Base-by-base conservation (phyloP, 2,113 vertebrate species). In the Danionella cerebrum region DNA sequence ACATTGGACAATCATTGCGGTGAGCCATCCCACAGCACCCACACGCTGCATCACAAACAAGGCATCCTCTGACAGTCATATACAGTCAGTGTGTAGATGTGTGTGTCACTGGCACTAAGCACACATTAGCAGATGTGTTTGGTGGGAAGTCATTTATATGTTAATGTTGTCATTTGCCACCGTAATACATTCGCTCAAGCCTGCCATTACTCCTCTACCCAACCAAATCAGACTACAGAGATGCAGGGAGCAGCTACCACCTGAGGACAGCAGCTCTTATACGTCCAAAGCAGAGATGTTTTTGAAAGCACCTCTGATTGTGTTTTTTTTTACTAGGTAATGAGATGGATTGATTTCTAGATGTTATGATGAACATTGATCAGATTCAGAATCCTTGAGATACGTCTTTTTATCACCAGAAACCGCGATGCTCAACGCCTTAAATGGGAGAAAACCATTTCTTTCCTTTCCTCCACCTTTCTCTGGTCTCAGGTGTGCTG, bases 111-210 rank as follows among this genome's bases (percentile, higher is more conserved):
- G 27, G 62, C 57, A 55, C 60, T 70, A 71, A 78, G 73, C 38
- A 58, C 60, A 72, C 74, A 88, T 87, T 87, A 88, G 82, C 86
- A 87, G 85, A 87, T 87, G 84, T 85, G 84, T 88, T 84, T 78
- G 75, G 80, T 80, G 79, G 78, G 78, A 87, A 88, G 86, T 89
- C 81, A 89, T 90, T 89, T 90, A 88, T 90, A 90, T 90, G 88
- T 79, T 88, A 89, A 89, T 89, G 83, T 83, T 85, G 85, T 86
- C 82, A 86, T 87, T 89, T 88, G 84, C 83, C 79, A 81, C 84
- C 82, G 85, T 84, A 86, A 87, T 86, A 87, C 83, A 84, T 89
- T 83, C 50, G 47, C 67, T 73, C 55, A 63, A 63, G 55, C 71
- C 67, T 66, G 70, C 75, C 71, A 58, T 52, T 57, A 42, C 84